Evolutionary conservation across 2,113 vertebrate species (phyloP).

Genomic region (Phaetusa simplex): DNA sequence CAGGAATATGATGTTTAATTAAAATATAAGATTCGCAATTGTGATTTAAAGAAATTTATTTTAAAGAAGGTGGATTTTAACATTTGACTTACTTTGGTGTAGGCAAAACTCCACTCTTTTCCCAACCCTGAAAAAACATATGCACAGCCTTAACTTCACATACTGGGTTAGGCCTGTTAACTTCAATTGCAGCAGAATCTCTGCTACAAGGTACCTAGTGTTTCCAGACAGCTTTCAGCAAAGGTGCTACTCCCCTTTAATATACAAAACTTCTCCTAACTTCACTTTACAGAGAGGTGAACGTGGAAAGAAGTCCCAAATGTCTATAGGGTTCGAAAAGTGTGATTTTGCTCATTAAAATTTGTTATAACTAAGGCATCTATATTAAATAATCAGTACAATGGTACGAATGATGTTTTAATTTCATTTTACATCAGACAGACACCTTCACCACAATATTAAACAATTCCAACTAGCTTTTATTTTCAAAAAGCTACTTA

Average conservation of each 20-base stretch:
- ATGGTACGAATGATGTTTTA: neutral
- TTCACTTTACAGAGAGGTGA: neutral
- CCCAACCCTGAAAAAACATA: neutral
- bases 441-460: slow-evolving; percentile 29
- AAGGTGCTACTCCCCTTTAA: neutral
- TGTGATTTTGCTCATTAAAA: neutral
- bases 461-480: slow-evolving; percentile 11
- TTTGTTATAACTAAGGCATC: neutral
- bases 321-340: neutral
- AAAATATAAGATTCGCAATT: neutral
- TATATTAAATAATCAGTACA: neutral
- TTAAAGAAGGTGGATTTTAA: neutral
- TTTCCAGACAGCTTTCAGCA: neutral
- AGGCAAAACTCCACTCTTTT: slow-evolving; percentile 1
- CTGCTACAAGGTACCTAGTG: neutral
- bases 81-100: neutral
- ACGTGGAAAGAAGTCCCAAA: neutral
- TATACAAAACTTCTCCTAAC: neutral
- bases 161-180: neutral
- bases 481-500: slow-evolving; percentile 32
- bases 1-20: neutral
- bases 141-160: neutral
- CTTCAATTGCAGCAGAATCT: neutral
- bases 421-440: slow-evolving; percentile 14
- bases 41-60: neutral